Evolutionary conservation across 2,113 vertebrate genomes (phyloP).

Genomic region (Camelus dromedarius): DNA sequence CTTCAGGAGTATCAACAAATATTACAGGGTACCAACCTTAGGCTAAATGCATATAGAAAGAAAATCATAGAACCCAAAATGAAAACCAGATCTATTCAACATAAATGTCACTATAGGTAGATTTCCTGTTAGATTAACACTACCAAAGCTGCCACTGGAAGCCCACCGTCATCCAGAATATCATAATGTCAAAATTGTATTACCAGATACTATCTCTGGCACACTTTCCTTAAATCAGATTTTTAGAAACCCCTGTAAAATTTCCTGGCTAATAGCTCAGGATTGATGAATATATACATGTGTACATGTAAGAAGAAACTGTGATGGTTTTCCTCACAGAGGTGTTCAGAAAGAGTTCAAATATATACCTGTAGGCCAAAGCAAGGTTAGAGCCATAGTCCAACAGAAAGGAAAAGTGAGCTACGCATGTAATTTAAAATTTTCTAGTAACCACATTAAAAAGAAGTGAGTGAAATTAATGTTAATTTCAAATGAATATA

Average conservation of each 20-base stretch:
- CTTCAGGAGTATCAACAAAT: background rate
- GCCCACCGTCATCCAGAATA: background rate
- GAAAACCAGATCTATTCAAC: background rate
- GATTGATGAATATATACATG: background rate
- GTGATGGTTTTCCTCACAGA: background rate
- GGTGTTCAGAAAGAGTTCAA: background rate
- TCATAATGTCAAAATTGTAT: background rate
- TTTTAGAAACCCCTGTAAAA: background rate
- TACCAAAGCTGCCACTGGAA: background rate
- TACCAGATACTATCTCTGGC: background rate
- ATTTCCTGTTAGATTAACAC: background rate
- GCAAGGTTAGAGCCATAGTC: background rate
- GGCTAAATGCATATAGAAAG: background rate
- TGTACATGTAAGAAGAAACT: background rate
- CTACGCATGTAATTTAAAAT: background rate
- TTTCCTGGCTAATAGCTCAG: background rate
- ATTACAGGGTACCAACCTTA: background rate
- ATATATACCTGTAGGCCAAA: background rate
- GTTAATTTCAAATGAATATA: background rate
- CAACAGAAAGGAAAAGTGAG: background rate
- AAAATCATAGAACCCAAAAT: slow-evolving; percentile 21
- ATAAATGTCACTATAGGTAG: background rate
- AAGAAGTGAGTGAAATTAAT: background rate
- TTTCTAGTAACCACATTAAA: background rate
- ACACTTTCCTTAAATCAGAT: background rate